Percentiles rank a stretch among this genome's conserved stretches.
Conservation (phyloP, 1,140 invertebrate genomes). For the Macrosteles quadrilineatus region DNA sequence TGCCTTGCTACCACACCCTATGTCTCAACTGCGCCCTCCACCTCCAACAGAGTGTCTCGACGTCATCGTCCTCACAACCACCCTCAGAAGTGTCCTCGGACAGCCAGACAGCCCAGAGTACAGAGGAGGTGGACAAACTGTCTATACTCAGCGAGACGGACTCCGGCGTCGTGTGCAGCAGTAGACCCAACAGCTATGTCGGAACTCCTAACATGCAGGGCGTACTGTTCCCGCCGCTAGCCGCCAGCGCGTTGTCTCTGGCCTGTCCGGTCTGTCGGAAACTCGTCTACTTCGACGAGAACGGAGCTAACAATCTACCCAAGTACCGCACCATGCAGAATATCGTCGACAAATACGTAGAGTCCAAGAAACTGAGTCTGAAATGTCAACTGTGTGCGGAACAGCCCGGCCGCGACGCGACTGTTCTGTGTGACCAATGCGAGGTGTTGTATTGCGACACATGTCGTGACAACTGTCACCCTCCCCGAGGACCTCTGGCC, state of each 20-base stretch:
- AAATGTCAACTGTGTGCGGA: constrained; percentile 94
- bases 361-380: constrained; percentile 67
- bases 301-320: constrained; percentile 87
- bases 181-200: constrained; percentile 88
- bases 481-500: constrained; percentile 85
- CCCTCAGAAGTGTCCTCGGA: constrained; percentile 58
- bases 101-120: constrained; percentile 59
- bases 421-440: constrained; percentile 93
- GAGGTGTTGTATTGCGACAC: constrained; percentile 91
- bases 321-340: constrained; percentile 91
- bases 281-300: constrained; percentile 89
- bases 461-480: constrained; percentile 92
- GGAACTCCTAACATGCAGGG: constrained; percentile 77
- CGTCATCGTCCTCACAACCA: constrained; percentile 53
- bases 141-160: constrained; percentile 98
- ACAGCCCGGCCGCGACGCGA: constrained; percentile 75
- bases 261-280: constrained; percentile 83
- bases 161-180: constrained; percentile 91
- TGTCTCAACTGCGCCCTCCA: constrained; percentile 88
- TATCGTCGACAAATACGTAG: constrained; percentile 89
- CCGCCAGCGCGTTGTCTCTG: constrained; percentile 66
- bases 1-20: constrained; percentile 92
- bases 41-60: constrained; percentile 63
- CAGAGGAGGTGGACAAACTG: constrained; percentile 86
- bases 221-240: constrained; percentile 61